These are phyloP conservation scores for Anas flavirostris DNA, from an alignment of 2,797 vertebrate genomes.

Conservation along the genomic window DNA sequence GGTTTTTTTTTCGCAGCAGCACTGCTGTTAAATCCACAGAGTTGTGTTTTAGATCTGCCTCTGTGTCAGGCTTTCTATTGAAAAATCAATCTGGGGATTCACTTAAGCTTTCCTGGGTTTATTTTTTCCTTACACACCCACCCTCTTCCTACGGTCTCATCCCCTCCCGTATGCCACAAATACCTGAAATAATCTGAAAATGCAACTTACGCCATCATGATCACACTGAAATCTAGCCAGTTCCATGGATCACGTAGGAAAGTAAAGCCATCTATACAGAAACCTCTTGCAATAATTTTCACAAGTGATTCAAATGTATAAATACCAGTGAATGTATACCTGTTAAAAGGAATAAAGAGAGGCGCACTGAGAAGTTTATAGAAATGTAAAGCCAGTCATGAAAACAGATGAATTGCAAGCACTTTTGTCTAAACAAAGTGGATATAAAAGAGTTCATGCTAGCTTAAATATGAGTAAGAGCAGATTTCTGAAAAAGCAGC, in stretches of 20 bases:
- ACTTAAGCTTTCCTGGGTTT: not conserved
- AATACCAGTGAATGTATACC: constrained; percentile 99
- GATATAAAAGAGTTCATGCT: rapidly evolving
- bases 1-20: not conserved
- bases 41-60: not conserved
- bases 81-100: not conserved
- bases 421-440: rapidly evolving
- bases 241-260: constrained; percentile 99
- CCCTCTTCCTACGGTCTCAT: not conserved
- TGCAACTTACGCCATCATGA: constrained; percentile 99
- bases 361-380: not conserved
- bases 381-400: not conserved
- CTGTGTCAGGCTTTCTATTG: not conserved
- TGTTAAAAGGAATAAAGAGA: constrained; percentile 65
- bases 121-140: not conserved
- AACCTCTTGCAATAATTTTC: constrained; percentile 98
- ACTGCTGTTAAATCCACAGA: not conserved
- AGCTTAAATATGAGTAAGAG: rapidly evolving
- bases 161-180: rapidly evolving
- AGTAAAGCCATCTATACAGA: constrained; percentile 99
- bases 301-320: constrained; percentile 98
- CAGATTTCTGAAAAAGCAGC: not conserved
- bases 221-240: constrained; percentile 99
- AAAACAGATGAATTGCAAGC: not conserved
- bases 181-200: not conserved